Base-by-base conservation (phyloP, 2,797 vertebrate genomes). In the Ambastaia sidthimunki region DNA sequence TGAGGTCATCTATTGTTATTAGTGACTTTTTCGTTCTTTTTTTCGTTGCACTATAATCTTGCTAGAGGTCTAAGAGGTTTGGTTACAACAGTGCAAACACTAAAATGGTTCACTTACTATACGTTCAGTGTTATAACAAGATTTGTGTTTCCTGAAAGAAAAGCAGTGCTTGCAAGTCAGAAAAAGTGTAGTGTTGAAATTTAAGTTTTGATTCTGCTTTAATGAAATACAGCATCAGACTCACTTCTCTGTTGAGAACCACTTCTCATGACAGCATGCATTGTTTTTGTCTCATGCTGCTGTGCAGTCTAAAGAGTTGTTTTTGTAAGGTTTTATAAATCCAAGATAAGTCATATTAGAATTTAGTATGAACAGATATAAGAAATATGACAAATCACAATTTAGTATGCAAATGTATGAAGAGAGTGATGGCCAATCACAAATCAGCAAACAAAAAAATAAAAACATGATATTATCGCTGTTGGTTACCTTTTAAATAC, bases 1-100 rank as follows among this genome's bases (percentile, higher is more conserved):
- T 76, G 54, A 82, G 76, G 67, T 75, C 44, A 21, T 78, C 44
- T 6, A 72, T 69, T 37, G 47, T 16, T 62, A 25, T 57, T 54
- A 71, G 18, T 54, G 48, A 74, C 37, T 67, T 60, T 28, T 54
- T 54, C 7, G 41, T 2, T 44, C 9, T 44, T 44, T 28, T 28
- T 67, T 23, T 41, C 25, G 5, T 25, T 76, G 50, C 18, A 44
- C 66, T 47, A 11, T 69, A 10, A 31, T 68, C 18, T 19, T 31
- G 63, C 52, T 47, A 31, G 50, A 57, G 16, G 21, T 76, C 34
- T 68, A 19, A 41, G 31, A 55, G 31, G 16, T 67, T 68, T 47
- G 11, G 25, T 37, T 47, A 44, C 41, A 25, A 25, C 28, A 9
- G 12, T 52, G 34, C 1, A 7, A 37, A 74, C 21, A 75, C 10